Evolutionary conservation across 2,888 invertebrate species (phyloP), one percentile per base, ranked within the genome.

Genomic region (Lasioglossum villosulum): DNA sequence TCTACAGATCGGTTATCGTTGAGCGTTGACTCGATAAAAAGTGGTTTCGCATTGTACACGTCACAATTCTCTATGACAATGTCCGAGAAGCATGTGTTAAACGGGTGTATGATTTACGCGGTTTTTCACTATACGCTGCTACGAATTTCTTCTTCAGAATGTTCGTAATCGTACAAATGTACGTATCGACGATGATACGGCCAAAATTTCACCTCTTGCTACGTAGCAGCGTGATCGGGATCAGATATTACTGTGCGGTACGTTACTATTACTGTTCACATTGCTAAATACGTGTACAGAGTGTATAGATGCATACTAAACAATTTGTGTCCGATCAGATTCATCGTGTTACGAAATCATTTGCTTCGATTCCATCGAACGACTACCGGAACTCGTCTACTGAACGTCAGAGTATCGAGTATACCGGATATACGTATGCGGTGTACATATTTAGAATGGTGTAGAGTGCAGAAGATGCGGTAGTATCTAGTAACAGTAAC

Each of bases 111-210:
- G 27, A 19, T 78, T 75, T 66, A 66, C 48, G 48, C 70, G 34
- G 14, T 70, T 23, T 23, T 8, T 4, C 30, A 27, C 39, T 63
- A 34, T 63, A n/a, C n/a, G n/a, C n/a, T n/a, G n/a, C n/a, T n/a
- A 83, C 52, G 56, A 48, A 72, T 75, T 42, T 78, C 42, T 45
- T 39, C 78, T 78, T 45, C 75, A 84, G 66, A 71, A 52, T 52
- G 71, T 59, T 75, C 63, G 45, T 84, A 78, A 66, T 78, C 75
- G 70, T 34, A 37, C 42, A 59, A 59, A 70, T 27, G 39, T 19
- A 52, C 52, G 42, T 84, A 78, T 45, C 75, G 30, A 84, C 59
- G 68, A 84, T 84, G 84, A 78, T 78, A 71, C 45, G 37, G 37
- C 45, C 66, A 56, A 84, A 84, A 72, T 84, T 84, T 52, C 56